Evolutionary conservation across 2,113 vertebrate species (phyloP), one percentile per base, ranked within the genome.

Genomic region (Syngnathus typhle): DNA sequence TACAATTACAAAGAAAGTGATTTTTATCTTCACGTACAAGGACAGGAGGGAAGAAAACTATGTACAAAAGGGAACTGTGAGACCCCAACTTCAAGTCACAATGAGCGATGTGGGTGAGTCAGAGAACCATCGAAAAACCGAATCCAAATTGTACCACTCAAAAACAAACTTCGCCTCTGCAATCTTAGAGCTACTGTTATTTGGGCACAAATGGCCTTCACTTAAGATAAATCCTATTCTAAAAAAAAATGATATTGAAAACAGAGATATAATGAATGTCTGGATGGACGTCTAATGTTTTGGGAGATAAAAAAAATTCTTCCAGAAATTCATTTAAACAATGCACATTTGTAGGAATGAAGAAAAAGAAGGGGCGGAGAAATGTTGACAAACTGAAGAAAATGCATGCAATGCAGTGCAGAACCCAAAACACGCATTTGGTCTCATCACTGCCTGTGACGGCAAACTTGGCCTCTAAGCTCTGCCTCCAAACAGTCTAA

Each of bases 51-150:
- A 6, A n/a, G 23, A 11, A 85, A 84, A 73, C 84, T 89, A 91
- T 91, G 80, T 90, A 91, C 88, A 90, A 81, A 87, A 88, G 88
- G 87, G 85, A 82, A 78, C 69, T 69, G 77, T 74, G 89, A 84
- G 80, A 85, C 21, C 16, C 82, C 80, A 79, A 75, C 70, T 68
- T 73, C 80, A 73, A 86, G 72, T 85, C 82, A 84, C 76, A 80
- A 76, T 82, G 62, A 72, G 58, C 68, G 61, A 75, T 69, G 66
- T 41, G 44, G 75, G 70, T 77, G 44, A 76, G 76, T 71, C 36
- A 43, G 11, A 43, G 41, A 69, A 67, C 71, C 39, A 6, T 15
- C 9, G 41, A 77, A 41, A 37, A n/a, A 60, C 65, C 60, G 3
- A 77, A 80, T 71, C 84, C 76, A 75, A 82, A 84, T 60, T 69